A percentile compares a stretch with the other conserved stretches of the same genome.
Conservation (phyloP, 2,797 vertebrate species). For the Epinephelus malabaricus region DNA sequence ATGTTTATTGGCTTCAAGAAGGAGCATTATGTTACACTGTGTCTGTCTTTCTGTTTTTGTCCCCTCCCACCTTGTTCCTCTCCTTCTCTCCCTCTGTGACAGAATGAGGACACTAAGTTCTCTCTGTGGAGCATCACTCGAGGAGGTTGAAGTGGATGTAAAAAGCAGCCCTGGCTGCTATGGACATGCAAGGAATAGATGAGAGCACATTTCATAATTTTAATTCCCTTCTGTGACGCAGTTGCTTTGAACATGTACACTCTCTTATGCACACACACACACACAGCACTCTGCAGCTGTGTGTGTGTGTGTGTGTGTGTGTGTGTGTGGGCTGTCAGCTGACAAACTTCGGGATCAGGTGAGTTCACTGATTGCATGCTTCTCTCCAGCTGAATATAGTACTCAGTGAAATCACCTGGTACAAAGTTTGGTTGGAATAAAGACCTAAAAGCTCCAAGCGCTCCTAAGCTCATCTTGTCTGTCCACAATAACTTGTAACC, state of each 20-base stretch:
- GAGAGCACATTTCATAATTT: conserved; percentile 12
- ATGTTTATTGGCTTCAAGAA: conserved; percentile 7
- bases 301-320: neutral
- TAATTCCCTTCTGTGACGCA: conserved; percentile 3
- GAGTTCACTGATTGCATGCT: neutral
- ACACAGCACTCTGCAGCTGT: neutral
- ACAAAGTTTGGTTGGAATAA: neutral
- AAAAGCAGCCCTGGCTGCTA: conserved; percentile 24
- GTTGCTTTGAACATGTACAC: conserved; percentile 9
- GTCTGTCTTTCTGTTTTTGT: conserved; percentile 11
- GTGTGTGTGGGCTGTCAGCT: neutral
- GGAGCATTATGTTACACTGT: neutral
- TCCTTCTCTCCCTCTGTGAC: conserved; percentile 46
- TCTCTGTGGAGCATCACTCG: conserved; percentile 37
- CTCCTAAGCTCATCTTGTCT: neutral
- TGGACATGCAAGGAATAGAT: conserved; percentile 27
- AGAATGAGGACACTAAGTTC: conserved; percentile 67
- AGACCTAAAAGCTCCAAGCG: neutral
- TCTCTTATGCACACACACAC: neutral
- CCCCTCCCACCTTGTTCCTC: conserved; percentile 23
- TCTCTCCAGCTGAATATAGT: neutral
- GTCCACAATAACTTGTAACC: too few species aligned
- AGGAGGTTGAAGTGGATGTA: conserved; percentile 28
- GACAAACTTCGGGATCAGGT: neutral
- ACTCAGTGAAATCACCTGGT: neutral